Percentiles rank a stretch among this genome's conserved stretches.
Conservation (phyloP, 1,140 invertebrate species). For the Colletes gigas region DNA sequence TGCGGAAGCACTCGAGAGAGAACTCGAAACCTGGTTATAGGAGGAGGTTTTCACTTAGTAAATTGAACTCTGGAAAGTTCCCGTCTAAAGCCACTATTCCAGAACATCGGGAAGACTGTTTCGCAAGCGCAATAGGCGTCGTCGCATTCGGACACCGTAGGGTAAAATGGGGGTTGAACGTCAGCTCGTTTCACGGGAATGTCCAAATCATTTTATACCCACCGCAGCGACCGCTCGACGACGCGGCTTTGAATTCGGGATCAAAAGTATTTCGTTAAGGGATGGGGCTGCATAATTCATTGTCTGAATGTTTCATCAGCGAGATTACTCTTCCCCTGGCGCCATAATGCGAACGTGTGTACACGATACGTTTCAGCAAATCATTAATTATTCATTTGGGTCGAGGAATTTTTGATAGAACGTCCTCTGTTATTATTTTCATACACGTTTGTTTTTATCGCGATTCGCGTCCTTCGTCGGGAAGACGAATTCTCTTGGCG, state of each 20-base stretch:
- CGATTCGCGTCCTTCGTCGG: not conserved
- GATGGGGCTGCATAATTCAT: conserved; percentile 47
- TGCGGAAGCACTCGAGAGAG: conserved; percentile 32
- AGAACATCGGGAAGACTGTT: conserved; percentile 23
- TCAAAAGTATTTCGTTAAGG: conserved; percentile 49
- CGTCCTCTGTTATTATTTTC: not conserved
- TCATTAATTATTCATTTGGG: conserved; percentile 50
- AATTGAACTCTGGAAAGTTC: conserved; percentile 61
- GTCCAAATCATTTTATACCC: conserved; percentile 39
- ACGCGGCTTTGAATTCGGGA: conserved; percentile 33
- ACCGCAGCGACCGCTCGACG: conserved; percentile 10
- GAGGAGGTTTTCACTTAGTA: conserved; percentile 67
- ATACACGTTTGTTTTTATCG: not conserved
- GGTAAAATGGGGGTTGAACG: not conserved
- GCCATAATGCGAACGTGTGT: conserved; percentile 12
- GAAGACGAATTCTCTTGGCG: not conserved
- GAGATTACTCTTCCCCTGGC: conserved; percentile 9
- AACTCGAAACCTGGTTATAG: conserved; percentile 52
- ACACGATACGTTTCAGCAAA: not conserved
- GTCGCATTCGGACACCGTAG: not conserved
- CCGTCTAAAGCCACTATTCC: conserved; percentile 48
- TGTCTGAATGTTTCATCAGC: conserved; percentile 48
- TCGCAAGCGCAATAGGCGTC: conserved; percentile 17
- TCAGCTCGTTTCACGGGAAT: conserved; percentile 1
- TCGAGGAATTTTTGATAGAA: conserved; percentile 27